Evolutionary conservation across 2,888 invertebrate genomes (phyloP).

Genomic region (Tenthredo notha): DNA sequence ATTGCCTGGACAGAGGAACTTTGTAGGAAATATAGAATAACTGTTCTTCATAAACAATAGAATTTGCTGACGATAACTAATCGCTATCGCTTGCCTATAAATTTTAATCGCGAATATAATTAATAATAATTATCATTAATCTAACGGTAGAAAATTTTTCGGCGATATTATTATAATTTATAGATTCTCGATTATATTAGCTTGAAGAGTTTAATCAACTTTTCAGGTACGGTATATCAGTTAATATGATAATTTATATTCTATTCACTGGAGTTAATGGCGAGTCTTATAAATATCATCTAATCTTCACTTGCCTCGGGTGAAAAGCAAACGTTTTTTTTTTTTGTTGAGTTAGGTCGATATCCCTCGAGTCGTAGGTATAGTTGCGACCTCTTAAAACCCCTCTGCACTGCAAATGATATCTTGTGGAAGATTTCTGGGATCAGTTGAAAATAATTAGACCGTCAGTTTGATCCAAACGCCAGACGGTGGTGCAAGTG

Average conservation of each 20-base stretch:
- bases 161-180: not conserved
- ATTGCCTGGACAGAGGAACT: not conserved
- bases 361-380: not conserved
- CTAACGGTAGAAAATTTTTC: slow-evolving; percentile 4
- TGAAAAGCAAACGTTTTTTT: slow-evolving; percentile 1
- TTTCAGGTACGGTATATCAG: not conserved
- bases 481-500: slow-evolving; percentile 30
- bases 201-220: slow-evolving; percentile 15
- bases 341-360: slow-evolving; percentile 23
- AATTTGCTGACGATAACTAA: not conserved
- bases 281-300: slow-evolving; percentile 35
- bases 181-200: not conserved
- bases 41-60: not conserved
- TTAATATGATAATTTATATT: slow-evolving; percentile 17
- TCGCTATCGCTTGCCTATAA: not conserved
- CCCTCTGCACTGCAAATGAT: slow-evolving; percentile 11
- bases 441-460: slow-evolving; percentile 42
- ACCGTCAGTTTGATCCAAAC: slow-evolving; percentile 40
- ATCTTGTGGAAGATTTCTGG: slow-evolving; percentile 29
- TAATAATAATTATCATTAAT: not conserved
- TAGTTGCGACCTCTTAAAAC: slow-evolving; percentile 29
- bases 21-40: not conserved
- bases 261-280: slow-evolving; percentile 22
- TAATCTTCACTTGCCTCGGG: slow-evolving; percentile 37
- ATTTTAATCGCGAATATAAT: not conserved